Evolutionary conservation across 2,113 vertebrate species (phyloP), one percentile per base, ranked within the genome.

Genomic region (Forbesichthys agassizii): DNA sequence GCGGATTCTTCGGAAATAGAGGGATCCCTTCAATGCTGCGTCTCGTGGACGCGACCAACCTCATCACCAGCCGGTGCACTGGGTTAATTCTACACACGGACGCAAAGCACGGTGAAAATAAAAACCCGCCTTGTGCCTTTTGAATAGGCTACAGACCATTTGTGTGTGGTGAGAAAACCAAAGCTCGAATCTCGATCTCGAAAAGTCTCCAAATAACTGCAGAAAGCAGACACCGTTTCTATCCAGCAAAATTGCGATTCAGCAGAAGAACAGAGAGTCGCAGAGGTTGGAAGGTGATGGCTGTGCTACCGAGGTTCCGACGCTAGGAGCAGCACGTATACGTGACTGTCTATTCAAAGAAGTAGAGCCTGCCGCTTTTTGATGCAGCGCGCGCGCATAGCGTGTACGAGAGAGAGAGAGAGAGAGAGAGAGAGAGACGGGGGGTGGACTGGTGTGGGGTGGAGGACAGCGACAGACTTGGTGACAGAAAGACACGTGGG

Each of bases 241-340:
- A 16, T 70, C 66, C 66, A 69, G 75, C 65, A 47, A 67, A 79
- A 86, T 48, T 74, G 80, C 81, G 76, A 77, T 75, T 67, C 70
- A 69, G 81, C 36, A 66, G 77, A 68, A 57, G 56, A 71, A 59
- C n/a, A 67, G 65, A 78, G 79, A 87, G 86, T 77, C 75, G 90
- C 88, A 88, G 88, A 90, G 89, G 89, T 91, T 91, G 90, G 86
- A 90, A 89, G 89, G 91, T 91, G 90, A 90, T 79, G 85, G 82
- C 73, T 91, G 92, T 78, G 88, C 68, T 91, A 88, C 75, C 88
- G 64, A 82, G 72, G 81, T 75, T 86, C 80, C 48, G 80, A 87
- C 89, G 85, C 88, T 91, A 86, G 90, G 90, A 89, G 91, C 89
- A 90, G 89, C 88, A 89, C 77, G 59, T 68, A 73, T 75, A 63